Base-by-base conservation (phyloP, 2,797 vertebrate genomes). In the Rhodeus uyekii region DNA sequence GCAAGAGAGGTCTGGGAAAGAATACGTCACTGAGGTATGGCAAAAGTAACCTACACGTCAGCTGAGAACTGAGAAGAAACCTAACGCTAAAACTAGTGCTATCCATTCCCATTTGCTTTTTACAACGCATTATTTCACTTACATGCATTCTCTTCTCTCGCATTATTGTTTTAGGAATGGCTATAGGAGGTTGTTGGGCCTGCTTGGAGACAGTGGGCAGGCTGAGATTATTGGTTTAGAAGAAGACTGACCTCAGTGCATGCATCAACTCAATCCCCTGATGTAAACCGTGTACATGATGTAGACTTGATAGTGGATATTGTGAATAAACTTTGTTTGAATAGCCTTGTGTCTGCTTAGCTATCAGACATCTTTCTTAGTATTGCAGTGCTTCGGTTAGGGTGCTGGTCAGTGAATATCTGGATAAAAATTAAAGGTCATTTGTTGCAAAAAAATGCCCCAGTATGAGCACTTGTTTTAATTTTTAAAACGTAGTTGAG, bases 1-100 rank as follows among this genome's bases (percentile, higher is more conserved):
- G 91, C 90, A 99, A 96, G 92, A 96, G 95, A 93, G 98, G 98
- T 53, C 92, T 96, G 89, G 98, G 98, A 89, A 96, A 88, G 91
- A 98, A 99, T 87, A 90, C 86, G 4, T 84, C 93, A 81, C 94
- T 96, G 88, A 97, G 98, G 98, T 86, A 85, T n/a, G 27, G 50
- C 29, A 44, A 8, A 4, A 14, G 48, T 61, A 53, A 76, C 64
- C 53, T 46, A 64, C 32, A 16, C 38, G 73, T 61, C 6, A 34
- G 12, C 58, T 78, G 36, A 71, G 64, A 64, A 5, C 48, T 27
- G 29, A 38, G 24, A 75, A 76, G 48, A 53, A 82, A 69, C 50
- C 29, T 48, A 24, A 22, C 19, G 24, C 55, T 50, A 4, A 68
- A 82, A 61, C 81, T 16, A 61, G 24, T 29, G 13, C 38, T 61